phyloP scores from a whole-genome alignment of 2,888 invertebrate species.

The Idaea aversata region DNA sequence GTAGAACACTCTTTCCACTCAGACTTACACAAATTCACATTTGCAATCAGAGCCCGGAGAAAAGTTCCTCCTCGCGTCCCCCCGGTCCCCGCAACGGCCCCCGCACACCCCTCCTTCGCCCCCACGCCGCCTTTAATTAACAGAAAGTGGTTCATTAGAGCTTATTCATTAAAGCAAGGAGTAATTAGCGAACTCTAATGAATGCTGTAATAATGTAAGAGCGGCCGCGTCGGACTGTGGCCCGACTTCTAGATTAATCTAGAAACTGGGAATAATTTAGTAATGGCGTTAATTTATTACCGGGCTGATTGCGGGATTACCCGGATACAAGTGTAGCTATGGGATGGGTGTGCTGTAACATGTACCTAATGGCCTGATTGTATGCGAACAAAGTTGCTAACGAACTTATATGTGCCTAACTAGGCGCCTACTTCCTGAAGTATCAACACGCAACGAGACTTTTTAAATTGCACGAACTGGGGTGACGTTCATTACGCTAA shows the following conservation, averaged over 20 bases:
- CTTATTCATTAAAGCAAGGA: slow-evolving; percentile 94
- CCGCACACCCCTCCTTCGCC: slow-evolving; percentile 80
- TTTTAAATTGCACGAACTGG: slow-evolving; percentile 27
- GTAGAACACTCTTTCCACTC: slow-evolving; percentile 74
- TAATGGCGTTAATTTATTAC: slow-evolving; percentile 76
- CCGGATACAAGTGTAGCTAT: slow-evolving; percentile 38
- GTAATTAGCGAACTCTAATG: slow-evolving; percentile 94
- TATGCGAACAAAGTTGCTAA: slow-evolving; percentile 34
- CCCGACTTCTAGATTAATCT: slow-evolving; percentile 79
- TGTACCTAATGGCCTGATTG: slow-evolving; percentile 28
- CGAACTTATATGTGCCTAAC: slow-evolving; percentile 32
- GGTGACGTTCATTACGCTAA: slow-evolving; percentile 8
- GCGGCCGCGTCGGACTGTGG: slow-evolving; percentile 77
- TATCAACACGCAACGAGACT: slow-evolving; percentile 29
- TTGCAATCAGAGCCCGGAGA: slow-evolving; percentile 79
- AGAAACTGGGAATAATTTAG: slow-evolving; percentile 75
- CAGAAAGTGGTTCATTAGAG: slow-evolving; percentile 95
- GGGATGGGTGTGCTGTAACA: slow-evolving; percentile 24
- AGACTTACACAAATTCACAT: slow-evolving; percentile 80
- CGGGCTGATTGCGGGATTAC: slow-evolving; percentile 66
- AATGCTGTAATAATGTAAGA: slow-evolving; percentile 89
- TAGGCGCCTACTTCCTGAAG: slow-evolving; percentile 30
- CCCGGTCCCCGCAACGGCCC: slow-evolving; percentile 44
- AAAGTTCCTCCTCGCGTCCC: slow-evolving; percentile 62
- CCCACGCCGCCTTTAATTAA: slow-evolving; percentile 89